Conservation (phyloP, 2,797 vertebrate species). For the Poecilia velifera region DNA sequence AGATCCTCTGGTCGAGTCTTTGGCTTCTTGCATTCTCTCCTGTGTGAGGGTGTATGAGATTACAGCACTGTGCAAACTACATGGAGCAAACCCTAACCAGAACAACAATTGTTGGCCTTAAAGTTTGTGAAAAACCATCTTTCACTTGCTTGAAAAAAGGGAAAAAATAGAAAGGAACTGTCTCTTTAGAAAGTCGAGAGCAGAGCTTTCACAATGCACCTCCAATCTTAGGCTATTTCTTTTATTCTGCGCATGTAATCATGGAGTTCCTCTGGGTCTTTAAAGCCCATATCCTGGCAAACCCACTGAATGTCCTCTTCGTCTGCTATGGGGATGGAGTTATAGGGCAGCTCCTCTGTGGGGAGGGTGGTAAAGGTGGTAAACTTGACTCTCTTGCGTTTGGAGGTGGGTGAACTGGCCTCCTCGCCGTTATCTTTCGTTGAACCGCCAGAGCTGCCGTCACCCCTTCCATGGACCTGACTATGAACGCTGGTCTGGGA, state of each 20-base stretch:
- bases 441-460: constrained; percentile 93
- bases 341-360: constrained; percentile 94
- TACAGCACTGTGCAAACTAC: constrained; percentile 82
- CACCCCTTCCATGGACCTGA: constrained; percentile 94
- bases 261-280: constrained; percentile 93
- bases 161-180: constrained; percentile 80
- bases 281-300: constrained; percentile 95
- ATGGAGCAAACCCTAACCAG: constrained; percentile 67
- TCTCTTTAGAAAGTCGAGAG: constrained; percentile 71
- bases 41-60: constrained; percentile 75
- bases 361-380: constrained; percentile 96
- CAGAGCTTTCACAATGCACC: constrained; percentile 24
- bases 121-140: constrained; percentile 76
- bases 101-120: constrained; percentile 71
- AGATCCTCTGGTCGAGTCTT: constrained; percentile 73
- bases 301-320: constrained; percentile 98
- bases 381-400: constrained; percentile 97
- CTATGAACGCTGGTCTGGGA: constrained; percentile 98
- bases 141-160: constrained; percentile 79
- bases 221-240: constrained; percentile 89
- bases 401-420: constrained; percentile 94
- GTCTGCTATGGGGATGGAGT: constrained; percentile 93
- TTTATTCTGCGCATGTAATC: constrained; percentile 97
- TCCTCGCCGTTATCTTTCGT: constrained; percentile 93
- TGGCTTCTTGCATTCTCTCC: constrained; percentile 69